Conservation (phyloP, 2,113 vertebrate species). For the Diglossa brunneiventris region DNA sequence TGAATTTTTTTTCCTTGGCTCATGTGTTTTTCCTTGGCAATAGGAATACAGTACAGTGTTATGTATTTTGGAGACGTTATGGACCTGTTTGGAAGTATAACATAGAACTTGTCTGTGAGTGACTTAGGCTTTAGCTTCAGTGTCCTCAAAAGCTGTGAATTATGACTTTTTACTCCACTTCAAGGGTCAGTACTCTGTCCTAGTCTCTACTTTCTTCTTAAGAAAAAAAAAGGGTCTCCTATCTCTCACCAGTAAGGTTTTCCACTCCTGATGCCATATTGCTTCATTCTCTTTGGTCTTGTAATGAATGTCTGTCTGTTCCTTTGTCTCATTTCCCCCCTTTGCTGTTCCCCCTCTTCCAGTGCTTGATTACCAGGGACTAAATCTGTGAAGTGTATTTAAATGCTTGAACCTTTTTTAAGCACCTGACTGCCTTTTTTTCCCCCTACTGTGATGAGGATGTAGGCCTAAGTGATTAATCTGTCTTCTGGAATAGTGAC, state of each 20-base stretch:
- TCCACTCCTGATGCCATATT: neutral
- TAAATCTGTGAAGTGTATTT: neutral
- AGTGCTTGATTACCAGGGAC: neutral
- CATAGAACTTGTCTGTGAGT: neutral
- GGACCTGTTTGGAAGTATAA: neutral
- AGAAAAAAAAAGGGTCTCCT: neutral
- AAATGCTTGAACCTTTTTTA: neutral
- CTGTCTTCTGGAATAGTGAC: constrained; percentile 42
- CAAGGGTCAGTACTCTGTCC: neutral
- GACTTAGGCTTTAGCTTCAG: neutral
- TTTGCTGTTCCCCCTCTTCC: neutral
- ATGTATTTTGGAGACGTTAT: neutral
- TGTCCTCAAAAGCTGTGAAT: neutral
- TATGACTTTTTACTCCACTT: neutral
- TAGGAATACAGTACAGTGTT: neutral
- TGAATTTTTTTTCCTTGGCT: neutral
- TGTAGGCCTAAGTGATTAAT: constrained; percentile 38
- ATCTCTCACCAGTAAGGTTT: neutral
- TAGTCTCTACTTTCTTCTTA: neutral
- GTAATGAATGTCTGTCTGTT: neutral
- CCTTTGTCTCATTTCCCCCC: neutral
- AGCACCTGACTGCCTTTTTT: neutral
- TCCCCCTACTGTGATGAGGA: neutral
- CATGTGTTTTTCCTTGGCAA: neutral
- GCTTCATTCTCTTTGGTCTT: neutral